Conservation (phyloP, 1,140 invertebrate species). For the Zaprionus tsacasi region DNA sequence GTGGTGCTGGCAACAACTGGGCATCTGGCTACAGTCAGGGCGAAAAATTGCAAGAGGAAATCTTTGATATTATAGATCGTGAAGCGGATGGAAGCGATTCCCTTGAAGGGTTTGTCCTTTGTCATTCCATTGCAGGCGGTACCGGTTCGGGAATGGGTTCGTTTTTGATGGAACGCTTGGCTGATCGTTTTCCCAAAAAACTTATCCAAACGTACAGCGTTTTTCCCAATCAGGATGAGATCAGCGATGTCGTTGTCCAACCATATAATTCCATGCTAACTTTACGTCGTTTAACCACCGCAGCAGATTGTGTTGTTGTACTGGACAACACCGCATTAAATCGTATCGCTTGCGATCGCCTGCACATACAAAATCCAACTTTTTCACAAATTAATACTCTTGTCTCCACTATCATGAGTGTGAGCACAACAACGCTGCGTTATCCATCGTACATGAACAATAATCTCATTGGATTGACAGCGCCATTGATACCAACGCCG, state of each 20-base stretch:
- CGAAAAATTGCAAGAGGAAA: slow-evolving; percentile 97
- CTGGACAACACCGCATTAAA: slow-evolving; percentile 98
- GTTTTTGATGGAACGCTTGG: slow-evolving; percentile 96
- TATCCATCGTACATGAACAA: slow-evolving; percentile 99
- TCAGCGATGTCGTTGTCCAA: slow-evolving; percentile 99
- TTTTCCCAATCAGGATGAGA: slow-evolving; percentile 99
- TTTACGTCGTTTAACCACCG: slow-evolving; percentile 96
- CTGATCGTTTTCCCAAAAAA: slow-evolving; percentile 99
- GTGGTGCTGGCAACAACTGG: slow-evolving; percentile 99
- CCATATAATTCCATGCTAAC: slow-evolving; percentile 99
- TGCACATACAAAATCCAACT: slow-evolving; percentile 96
- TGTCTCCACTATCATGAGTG: slow-evolving; percentile 99
- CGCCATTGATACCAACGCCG: slow-evolving; percentile 98
- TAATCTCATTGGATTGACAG: slow-evolving; percentile 97
- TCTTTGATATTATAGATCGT: slow-evolving; percentile 99
- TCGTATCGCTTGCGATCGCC: slow-evolving; percentile 96
- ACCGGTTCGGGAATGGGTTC: slow-evolving; percentile 99
- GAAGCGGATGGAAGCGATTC: slow-evolving; percentile 99
- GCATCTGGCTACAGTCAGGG: slow-evolving; percentile 97
- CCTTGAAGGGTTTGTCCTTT: slow-evolving; percentile 99
- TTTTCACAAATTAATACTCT: slow-evolving; percentile 99
- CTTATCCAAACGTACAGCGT: slow-evolving; percentile 99
- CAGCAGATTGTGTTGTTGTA: slow-evolving; percentile 99
- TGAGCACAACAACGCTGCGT: slow-evolving; percentile 96
- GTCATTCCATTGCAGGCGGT: slow-evolving; percentile 99